Evolutionary conservation across 2,797 vertebrate species (phyloP).

Genomic region (Lophotriccus pileatus): DNA sequence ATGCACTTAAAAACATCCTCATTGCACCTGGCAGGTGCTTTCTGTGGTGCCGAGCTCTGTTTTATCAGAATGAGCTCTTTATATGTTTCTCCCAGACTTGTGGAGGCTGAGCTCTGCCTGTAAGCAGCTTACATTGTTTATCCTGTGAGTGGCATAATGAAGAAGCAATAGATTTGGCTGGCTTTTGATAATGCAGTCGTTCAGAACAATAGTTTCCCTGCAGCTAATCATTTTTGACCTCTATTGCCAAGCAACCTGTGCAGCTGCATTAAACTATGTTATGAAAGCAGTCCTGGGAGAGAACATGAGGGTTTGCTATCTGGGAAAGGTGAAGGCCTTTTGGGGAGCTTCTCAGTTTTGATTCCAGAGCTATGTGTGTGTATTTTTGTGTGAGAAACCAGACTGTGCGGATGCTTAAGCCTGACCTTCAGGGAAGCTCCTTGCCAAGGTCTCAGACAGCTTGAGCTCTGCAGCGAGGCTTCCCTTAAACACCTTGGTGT

Average conservation of each 20-base stretch:
- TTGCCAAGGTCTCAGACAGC: slow-evolving; percentile 13
- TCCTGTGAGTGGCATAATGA: slow-evolving; percentile 62
- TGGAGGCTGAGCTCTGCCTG: slow-evolving; percentile 35
- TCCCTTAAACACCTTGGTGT: not conserved
- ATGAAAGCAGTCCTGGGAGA: slow-evolving; percentile 39
- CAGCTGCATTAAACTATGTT: not conserved
- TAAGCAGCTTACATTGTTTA: slow-evolving; percentile 67
- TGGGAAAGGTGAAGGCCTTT: slow-evolving; percentile 16
- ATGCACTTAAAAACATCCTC: not conserved
- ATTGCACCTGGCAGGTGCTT: not conserved
- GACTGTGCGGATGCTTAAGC: not conserved
- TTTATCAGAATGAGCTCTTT: not conserved
- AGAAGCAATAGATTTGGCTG: slow-evolving; percentile 60
- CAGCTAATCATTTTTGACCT: slow-evolving; percentile 67
- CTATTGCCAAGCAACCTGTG: slow-evolving; percentile 66
- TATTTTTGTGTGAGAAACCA: slow-evolving; percentile 1
- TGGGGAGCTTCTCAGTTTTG: slow-evolving; percentile 13
- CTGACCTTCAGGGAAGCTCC: slow-evolving; percentile 31
- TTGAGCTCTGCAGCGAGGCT: not conserved
- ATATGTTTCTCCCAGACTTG: not conserved
- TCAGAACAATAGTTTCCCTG: slow-evolving; percentile 67
- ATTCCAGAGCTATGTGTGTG: not conserved
- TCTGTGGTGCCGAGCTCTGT: not conserved
- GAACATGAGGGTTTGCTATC: not conserved
- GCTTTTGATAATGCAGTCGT: slow-evolving; percentile 48